Conservation (phyloP, 2,797 vertebrate species). For the Tangara arthus region DNA sequence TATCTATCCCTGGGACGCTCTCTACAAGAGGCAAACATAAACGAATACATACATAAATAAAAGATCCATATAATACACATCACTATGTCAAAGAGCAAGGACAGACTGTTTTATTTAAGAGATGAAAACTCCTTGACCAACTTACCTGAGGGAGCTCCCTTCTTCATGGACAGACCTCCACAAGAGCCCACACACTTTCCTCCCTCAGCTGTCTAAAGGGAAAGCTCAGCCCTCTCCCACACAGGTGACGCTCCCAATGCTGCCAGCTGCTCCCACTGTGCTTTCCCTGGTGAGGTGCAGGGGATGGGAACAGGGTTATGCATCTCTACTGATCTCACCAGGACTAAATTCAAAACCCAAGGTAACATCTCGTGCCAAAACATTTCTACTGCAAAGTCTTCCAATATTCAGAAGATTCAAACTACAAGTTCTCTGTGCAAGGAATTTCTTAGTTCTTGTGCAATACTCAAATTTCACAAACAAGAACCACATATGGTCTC, state of each 20-base stretch:
- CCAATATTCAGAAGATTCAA: not conserved
- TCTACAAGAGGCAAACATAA: not conserved
- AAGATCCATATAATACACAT: rapidly evolving
- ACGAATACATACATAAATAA: rapidly evolving
- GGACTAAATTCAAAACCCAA: not conserved
- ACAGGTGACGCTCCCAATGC: not conserved
- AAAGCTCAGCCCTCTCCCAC: not conserved
- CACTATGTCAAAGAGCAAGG: not conserved
- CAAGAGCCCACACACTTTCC: rapidly evolving
- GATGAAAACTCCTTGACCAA: not conserved
- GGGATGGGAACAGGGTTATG: not conserved
- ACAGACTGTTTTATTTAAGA: not conserved
- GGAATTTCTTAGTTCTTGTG: not conserved
- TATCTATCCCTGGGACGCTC: rapidly evolving
- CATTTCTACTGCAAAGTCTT: not conserved
- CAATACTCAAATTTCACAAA: not conserved
- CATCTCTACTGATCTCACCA: not conserved
- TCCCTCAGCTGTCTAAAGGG: not conserved
- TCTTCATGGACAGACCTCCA: rapidly evolving
- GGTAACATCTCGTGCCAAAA: not conserved
- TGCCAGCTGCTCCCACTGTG: not conserved
- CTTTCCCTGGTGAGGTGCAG: not conserved
- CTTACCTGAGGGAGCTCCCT: not conserved
- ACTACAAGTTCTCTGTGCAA: not conserved
- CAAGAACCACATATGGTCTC: not conserved